Evolutionary conservation across 2,797 vertebrate genomes (phyloP).

Genomic region (Lepilemur septentrionalis): DNA sequence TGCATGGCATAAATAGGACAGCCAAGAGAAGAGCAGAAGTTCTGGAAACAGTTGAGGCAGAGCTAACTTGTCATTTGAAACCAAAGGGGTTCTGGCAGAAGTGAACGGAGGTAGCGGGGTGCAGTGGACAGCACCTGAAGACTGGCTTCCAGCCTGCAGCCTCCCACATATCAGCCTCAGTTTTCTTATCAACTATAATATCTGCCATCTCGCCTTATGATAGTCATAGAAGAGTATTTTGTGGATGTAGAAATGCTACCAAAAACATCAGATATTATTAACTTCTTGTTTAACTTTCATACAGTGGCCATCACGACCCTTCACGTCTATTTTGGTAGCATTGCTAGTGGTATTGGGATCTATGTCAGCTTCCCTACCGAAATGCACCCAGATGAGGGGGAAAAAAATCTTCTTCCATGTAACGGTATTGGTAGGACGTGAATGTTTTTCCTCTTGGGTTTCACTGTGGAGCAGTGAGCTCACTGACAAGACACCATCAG

Average conservation of each 20-base stretch:
- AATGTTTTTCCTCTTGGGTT: background rate
- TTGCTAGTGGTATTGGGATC: slow-evolving; percentile 88
- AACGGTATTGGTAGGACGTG: slow-evolving; percentile 85
- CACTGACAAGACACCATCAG: background rate
- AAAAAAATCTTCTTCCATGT: slow-evolving; percentile 84
- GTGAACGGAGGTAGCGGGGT: background rate
- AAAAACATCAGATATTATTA: background rate
- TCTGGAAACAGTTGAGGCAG: background rate
- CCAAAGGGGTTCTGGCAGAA: background rate
- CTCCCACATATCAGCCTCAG: background rate
- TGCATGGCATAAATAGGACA: background rate
- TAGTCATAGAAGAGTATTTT: background rate
- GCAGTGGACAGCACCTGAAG: background rate
- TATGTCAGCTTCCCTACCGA: slow-evolving; percentile 90
- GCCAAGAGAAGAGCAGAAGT: background rate
- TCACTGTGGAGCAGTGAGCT: background rate
- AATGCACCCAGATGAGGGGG: slow-evolving; percentile 87
- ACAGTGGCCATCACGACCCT: background rate
- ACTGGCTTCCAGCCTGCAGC: background rate
- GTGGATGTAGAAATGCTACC: background rate
- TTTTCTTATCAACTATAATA: background rate
- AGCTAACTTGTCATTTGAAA: background rate
- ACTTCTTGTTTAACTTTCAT: background rate
- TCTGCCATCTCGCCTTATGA: background rate
- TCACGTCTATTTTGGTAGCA: slow-evolving; percentile 80